Evolutionary conservation across 2,888 invertebrate genomes (phyloP).

Genomic region (Escarpia spicata): DNA sequence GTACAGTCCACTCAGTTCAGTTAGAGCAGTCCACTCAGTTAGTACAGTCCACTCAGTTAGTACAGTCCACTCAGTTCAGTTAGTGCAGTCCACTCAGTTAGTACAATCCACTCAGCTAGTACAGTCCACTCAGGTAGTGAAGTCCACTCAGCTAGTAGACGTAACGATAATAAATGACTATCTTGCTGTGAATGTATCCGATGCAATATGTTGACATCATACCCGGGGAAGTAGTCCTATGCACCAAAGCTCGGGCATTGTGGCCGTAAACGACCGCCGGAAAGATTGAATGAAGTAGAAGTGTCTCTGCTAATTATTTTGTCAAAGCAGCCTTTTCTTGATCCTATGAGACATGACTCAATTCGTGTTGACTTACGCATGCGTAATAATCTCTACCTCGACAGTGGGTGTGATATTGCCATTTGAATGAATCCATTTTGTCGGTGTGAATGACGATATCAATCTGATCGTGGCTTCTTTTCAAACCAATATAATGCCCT

Average conservation of each 20-base stretch:
- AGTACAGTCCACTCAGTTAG: background rate
- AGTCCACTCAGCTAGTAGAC: background rate
- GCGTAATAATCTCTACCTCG: background rate
- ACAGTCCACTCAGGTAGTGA: too few relatives aligned
- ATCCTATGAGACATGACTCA: background rate
- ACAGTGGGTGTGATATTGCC: background rate
- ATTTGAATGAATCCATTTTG: background rate
- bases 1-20: too few relatives aligned
- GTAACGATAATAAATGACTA: background rate
- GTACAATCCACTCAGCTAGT: too few relatives aligned
- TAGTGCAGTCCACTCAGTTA: too few relatives aligned
- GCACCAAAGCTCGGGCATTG: background rate
- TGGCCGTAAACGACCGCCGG: background rate
- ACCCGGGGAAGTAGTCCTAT: background rate
- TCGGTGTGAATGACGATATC: background rate
- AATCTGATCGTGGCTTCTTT: background rate
- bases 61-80: too few relatives aligned
- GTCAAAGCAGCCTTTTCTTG: background rate
- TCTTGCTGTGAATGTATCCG: background rate
- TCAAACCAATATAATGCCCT: background rate
- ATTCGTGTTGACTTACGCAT: background rate
- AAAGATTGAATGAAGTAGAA: background rate
- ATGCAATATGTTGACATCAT: background rate
- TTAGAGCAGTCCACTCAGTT: background rate
- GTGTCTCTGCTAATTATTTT: background rate